These are phyloP conservation scores for Lepidurus apus DNA, from an alignment of 1,140 invertebrate species.

Conservation along the genomic window DNA sequence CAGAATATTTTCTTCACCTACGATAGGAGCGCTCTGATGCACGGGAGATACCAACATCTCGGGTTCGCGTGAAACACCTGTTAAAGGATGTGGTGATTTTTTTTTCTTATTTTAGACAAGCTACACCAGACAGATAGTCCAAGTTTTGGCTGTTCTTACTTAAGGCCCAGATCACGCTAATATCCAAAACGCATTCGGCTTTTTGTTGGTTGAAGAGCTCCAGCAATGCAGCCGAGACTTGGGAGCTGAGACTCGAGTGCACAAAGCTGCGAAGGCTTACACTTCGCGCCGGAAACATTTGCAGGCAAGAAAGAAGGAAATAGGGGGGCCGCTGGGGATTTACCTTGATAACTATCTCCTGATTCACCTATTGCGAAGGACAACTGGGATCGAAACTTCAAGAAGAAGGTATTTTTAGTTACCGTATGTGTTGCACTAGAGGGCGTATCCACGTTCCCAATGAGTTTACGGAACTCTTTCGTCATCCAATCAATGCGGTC, in stretches of 20 bases:
- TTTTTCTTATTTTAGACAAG: background rate
- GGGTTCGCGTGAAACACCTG: background rate
- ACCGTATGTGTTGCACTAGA: background rate
- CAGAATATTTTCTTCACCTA: background rate
- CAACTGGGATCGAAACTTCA: background rate
- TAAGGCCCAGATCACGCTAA: constrained; percentile 6
- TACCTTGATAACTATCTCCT: constrained; percentile 10
- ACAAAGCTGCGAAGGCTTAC: background rate
- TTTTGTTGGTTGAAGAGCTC: background rate
- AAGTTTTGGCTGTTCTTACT: background rate
- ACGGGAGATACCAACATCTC: background rate
- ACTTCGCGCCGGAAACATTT: background rate
- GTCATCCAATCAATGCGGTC: constrained; percentile 5
- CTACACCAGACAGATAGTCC: background rate
- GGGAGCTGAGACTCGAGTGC: background rate
- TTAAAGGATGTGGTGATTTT: background rate
- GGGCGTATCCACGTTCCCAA: background rate
- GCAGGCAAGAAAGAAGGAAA: background rate
- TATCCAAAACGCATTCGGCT: background rate
- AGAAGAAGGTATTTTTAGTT: background rate
- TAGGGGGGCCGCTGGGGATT: background rate
- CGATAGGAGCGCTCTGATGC: background rate
- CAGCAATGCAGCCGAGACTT: background rate
- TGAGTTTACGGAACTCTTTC: background rate
- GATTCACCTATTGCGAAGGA: background rate